Evolutionary conservation across 2,113 vertebrate species (phyloP).

Genomic region (Mesoclemmys tuberculata): DNA sequence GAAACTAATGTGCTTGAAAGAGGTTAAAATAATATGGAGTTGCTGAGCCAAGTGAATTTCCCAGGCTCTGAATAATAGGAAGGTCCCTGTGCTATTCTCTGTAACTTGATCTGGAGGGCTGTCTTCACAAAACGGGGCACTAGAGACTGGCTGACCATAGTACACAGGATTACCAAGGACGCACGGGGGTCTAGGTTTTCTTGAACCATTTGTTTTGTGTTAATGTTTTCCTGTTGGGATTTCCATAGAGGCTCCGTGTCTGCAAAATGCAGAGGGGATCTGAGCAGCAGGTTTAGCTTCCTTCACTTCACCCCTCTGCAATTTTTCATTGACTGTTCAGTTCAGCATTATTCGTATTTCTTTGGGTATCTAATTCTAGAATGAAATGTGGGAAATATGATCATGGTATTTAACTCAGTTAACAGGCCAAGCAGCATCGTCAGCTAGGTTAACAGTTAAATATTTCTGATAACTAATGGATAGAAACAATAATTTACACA

Average conservation of each 20-base stretch:
- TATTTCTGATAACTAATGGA: neutral
- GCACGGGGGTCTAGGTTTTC: neutral
- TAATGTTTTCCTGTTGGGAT: neutral
- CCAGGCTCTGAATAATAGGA: neutral
- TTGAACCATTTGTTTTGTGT: neutral
- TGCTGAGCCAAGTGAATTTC: neutral
- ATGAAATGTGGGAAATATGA: neutral
- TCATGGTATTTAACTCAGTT: neutral
- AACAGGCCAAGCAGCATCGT: neutral
- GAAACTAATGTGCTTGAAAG: fast-evolving
- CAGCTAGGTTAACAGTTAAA: neutral
- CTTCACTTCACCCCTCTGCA: neutral
- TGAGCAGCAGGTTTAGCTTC: neutral
- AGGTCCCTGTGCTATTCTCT: neutral
- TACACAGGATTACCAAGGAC: fast-evolving
- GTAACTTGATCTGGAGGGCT: neutral
- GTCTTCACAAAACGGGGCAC: fast-evolving
- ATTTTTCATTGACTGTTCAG: neutral
- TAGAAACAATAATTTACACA: neutral
- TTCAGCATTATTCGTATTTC: neutral
- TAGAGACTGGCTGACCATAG: fast-evolving
- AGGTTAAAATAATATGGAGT: neutral
- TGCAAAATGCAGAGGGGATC: neutral
- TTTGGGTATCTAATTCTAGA: neutral
- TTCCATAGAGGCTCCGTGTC: neutral